phyloP scores from a whole-genome alignment of 2,888 invertebrate genomes.

The Drosophila bunnanda region DNA sequence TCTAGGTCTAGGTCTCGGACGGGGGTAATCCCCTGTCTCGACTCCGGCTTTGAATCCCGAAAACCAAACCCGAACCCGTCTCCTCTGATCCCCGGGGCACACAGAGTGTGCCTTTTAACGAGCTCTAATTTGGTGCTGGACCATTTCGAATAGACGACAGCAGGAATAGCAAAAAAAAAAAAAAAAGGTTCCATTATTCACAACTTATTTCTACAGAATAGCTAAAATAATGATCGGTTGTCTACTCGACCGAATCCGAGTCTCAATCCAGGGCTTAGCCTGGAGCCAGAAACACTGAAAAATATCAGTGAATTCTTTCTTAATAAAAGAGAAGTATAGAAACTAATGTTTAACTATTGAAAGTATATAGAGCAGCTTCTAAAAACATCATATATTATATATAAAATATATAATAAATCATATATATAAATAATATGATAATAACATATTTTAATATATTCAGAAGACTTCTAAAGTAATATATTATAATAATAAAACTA shows the following conservation, averaged over 20 bases:
- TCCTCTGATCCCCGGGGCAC: slow-evolving; percentile 36
- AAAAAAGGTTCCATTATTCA: slow-evolving; percentile 55
- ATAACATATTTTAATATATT: background rate
- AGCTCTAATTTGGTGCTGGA: slow-evolving; percentile 76
- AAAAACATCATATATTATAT: too few species aligned
- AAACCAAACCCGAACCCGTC: slow-evolving; percentile 27
- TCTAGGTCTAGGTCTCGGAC: slow-evolving; percentile 18
- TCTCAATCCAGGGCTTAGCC: slow-evolving; percentile 31
- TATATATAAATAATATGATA: too few species aligned
- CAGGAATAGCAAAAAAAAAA: slow-evolving; percentile 47
- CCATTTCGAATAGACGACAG: slow-evolving; percentile 54
- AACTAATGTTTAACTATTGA: background rate
- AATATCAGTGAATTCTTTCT: background rate
- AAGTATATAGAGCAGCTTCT: background rate
- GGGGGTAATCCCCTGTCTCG: slow-evolving; percentile 51
- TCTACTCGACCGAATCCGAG: slow-evolving; percentile 59
- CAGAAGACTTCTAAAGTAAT: background rate
- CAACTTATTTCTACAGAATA: slow-evolving; percentile 60
- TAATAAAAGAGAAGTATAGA: background rate
- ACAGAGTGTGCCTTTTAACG: slow-evolving; percentile 78
- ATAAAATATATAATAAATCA: too few species aligned
- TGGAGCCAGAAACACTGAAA: slow-evolving; percentile 16
- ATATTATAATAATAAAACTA: too few species aligned
- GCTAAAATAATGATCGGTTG: slow-evolving; percentile 57
- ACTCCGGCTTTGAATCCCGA: slow-evolving; percentile 42